phyloP scores from a whole-genome alignment of 2,888 invertebrate genomes.

The Epistrophella euchroma region DNA sequence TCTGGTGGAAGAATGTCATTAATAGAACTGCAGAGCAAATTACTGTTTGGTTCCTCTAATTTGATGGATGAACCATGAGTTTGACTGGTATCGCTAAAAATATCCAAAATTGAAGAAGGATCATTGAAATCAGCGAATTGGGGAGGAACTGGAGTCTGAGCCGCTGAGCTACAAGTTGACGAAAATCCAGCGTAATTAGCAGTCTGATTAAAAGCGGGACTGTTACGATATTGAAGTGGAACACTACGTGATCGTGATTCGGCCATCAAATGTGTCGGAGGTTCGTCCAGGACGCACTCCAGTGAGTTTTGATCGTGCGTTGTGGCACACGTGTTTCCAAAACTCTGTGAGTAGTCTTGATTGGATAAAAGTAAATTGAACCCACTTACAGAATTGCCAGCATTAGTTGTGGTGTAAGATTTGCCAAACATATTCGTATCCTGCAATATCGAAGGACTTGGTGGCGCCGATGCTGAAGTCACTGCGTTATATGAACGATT shows the following conservation, averaged over 20 bases:
- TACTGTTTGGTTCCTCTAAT: constrained; percentile 53
- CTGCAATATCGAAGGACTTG: constrained; percentile 85
- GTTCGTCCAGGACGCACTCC: constrained; percentile 80
- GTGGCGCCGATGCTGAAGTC: constrained; percentile 86
- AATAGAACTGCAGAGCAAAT: constrained; percentile 76
- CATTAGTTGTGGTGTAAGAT: constrained; percentile 65
- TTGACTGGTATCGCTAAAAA: constrained; percentile 76
- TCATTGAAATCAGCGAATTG: constrained; percentile 89
- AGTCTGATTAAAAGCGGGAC: constrained; percentile 80
- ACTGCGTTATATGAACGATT: constrained; percentile 79
- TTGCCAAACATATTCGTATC: constrained; percentile 66
- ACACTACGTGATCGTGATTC: constrained; percentile 91
- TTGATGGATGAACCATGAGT: constrained; percentile 63
- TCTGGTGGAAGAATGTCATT: constrained; percentile 80
- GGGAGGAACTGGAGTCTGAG: constrained; percentile 88
- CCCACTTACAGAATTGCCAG: constrained; percentile 81
- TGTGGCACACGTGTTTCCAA: constrained; percentile 35
- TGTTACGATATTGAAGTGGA: constrained; percentile 86
- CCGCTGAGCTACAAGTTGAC: constrained; percentile 87
- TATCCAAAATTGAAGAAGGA: constrained; percentile 77
- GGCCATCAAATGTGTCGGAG: constrained; percentile 78
- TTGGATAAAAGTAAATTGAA: constrained; percentile 54
- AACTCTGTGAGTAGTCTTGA: constrained; percentile 57
- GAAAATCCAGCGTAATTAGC: constrained; percentile 77
- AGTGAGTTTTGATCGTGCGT: constrained; percentile 81